Percentiles rank a stretch among this genome's conserved stretches.
phyloP scores from a whole-genome alignment of 2,888 invertebrate species.

The Cynaeus angustus region DNA sequence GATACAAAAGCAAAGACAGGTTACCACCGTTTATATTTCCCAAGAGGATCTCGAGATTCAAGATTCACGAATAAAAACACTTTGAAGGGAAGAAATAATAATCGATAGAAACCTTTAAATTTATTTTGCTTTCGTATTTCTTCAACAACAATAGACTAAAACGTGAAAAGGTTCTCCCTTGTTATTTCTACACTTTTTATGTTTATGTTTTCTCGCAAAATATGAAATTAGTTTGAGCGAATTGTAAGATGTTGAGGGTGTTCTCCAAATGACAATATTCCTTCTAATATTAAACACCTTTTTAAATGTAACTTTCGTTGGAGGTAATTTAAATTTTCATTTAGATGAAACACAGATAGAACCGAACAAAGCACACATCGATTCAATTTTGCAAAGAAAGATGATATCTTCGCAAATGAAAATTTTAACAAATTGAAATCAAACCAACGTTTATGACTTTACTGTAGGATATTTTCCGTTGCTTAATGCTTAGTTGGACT shows the following conservation, averaged over 20 bases:
- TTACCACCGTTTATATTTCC: conserved; percentile 53
- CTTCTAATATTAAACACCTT: conserved; percentile 28
- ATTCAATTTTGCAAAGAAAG: conserved; percentile 29
- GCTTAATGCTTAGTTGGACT: conserved; percentile 21
- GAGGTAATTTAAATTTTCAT: conserved; percentile 36
- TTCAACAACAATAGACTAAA: conserved; percentile 50
- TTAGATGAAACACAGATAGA: conserved; percentile 29
- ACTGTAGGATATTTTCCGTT: neutral
- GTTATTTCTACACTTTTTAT: conserved; percentile 51
- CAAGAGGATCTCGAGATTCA: conserved; percentile 41
- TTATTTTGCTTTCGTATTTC: conserved; percentile 52
- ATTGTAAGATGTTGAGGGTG: conserved; percentile 28
- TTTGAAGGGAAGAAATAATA: conserved; percentile 52
- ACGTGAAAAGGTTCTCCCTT: conserved; percentile 45
- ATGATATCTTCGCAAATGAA: conserved; percentile 2
- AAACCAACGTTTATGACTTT: conserved; percentile 23
- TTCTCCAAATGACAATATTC: conserved; percentile 24
- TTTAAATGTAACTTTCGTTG: conserved; percentile 16
- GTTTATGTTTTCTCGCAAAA: conserved; percentile 41
- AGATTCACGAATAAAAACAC: conserved; percentile 45
- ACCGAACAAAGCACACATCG: conserved; percentile 29
- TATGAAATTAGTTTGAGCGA: conserved; percentile 37
- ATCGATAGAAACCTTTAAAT: conserved; percentile 52
- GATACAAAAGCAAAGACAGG: conserved; percentile 52
- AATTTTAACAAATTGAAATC: conserved; percentile 30